Evolutionary conservation across 2,113 vertebrate species (phyloP).

Genomic region (Crotalus horridus): DNA sequence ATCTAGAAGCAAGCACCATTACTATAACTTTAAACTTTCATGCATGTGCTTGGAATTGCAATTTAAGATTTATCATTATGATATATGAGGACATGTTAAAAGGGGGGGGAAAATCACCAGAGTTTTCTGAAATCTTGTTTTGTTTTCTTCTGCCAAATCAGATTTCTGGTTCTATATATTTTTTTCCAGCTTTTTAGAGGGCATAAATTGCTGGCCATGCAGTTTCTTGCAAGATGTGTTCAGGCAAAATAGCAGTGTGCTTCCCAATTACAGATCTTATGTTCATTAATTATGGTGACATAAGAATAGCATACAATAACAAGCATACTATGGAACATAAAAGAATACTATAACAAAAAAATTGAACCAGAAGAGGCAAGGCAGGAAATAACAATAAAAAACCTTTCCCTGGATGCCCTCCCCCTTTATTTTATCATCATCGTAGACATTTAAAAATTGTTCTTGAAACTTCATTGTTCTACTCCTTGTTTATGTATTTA

Average conservation of each 20-base stretch:
- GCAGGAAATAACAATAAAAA: neutral
- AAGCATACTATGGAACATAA: neutral
- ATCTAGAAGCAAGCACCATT: neutral
- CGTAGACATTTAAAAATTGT: neutral
- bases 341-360: neutral
- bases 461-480: neutral
- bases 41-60: neutral
- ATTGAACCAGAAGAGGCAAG: neutral
- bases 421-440: neutral
- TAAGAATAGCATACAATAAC: neutral
- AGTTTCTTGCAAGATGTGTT: neutral
- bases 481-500: neutral
- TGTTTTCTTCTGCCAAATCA: neutral
- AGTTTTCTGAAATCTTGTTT: fast-evolving
- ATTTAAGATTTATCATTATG: neutral
- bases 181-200: neutral
- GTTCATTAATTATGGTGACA: neutral
- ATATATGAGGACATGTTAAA: neutral
- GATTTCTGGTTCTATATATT: neutral
- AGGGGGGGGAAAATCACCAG: neutral
- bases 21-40: neutral
- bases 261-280: neutral
- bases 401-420: neutral
- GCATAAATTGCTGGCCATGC: neutral
- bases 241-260: neutral